phyloP scores from a whole-genome alignment of 2,113 vertebrate genomes.

The Phylloscopus trochilus region DNA sequence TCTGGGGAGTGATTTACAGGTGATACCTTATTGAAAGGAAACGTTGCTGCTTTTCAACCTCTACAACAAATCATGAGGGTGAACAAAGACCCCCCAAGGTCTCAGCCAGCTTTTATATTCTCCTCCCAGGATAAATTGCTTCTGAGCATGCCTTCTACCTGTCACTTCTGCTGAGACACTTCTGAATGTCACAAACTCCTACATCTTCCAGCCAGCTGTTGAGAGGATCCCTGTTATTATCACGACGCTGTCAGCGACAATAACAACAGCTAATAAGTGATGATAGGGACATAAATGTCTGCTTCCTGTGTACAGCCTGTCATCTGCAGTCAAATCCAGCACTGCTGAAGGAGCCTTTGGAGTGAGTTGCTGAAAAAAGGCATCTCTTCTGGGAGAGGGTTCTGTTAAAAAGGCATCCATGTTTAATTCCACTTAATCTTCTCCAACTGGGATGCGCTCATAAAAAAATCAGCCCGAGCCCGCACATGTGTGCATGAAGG shows the following conservation, averaged over 20 bases:
- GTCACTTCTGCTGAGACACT: constrained; percentile 47
- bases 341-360: not conserved
- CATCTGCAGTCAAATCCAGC: constrained; percentile 48
- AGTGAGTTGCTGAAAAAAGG: not conserved
- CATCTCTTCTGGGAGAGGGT: not conserved
- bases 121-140: not conserved
- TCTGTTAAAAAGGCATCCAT: not conserved
- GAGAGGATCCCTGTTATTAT: constrained; percentile 54
- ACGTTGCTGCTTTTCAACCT: not conserved
- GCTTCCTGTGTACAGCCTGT: constrained; percentile 32
- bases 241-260: constrained; percentile 27
- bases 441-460: not conserved
- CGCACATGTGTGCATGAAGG: rapidly evolving
- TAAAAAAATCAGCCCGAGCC: not conserved
- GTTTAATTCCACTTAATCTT: constrained; percentile 32
- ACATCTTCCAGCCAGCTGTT: constrained; percentile 46
- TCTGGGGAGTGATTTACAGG: not conserved
- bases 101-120: not conserved
- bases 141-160: constrained; percentile 22
- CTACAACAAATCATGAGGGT: not conserved
- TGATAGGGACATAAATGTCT: constrained; percentile 21
- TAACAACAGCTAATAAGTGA: constrained; percentile 62
- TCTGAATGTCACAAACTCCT: constrained; percentile 29
- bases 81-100: not conserved
- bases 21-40: not conserved